phyloP scores from a whole-genome alignment of 2,888 invertebrate genomes.

The Ochropacha duplaris region DNA sequence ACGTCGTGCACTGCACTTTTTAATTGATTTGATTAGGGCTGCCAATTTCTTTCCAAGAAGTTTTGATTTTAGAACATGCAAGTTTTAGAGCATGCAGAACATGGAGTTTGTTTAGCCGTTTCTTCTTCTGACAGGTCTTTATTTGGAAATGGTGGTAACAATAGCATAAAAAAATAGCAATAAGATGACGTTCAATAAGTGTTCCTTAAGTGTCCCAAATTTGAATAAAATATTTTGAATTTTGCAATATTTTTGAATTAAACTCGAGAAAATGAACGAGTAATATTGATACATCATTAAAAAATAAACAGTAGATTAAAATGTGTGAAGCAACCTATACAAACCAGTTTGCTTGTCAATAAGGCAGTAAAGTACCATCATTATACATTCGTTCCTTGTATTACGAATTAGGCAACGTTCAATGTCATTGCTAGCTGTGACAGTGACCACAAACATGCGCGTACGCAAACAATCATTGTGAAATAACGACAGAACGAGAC shows the following conservation, averaged over 20 bases:
- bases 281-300: neutral
- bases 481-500: neutral
- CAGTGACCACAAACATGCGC: conserved; percentile 23
- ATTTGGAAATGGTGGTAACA: no score
- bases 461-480: conserved; percentile 16
- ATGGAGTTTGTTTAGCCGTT: no score
- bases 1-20: neutral
- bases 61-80: no score
- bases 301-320: neutral
- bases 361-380: neutral
- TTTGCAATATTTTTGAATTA: no score
- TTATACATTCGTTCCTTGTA: conserved; percentile 39
- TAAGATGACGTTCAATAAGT: no score
- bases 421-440: conserved; percentile 46
- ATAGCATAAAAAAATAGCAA: no score
- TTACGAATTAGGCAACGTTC: conserved; percentile 43
- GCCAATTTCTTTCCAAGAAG: no score
- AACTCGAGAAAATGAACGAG: neutral
- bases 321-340: neutral
- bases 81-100: no score
- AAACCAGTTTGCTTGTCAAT: neutral
- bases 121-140: no score
- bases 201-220: no score
- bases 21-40: neutral
- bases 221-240: no score